Percentiles rank a stretch among this genome's conserved stretches.
Evolutionary conservation across 2,888 invertebrate species (phyloP).

Genomic region (Macaria notata): DNA sequence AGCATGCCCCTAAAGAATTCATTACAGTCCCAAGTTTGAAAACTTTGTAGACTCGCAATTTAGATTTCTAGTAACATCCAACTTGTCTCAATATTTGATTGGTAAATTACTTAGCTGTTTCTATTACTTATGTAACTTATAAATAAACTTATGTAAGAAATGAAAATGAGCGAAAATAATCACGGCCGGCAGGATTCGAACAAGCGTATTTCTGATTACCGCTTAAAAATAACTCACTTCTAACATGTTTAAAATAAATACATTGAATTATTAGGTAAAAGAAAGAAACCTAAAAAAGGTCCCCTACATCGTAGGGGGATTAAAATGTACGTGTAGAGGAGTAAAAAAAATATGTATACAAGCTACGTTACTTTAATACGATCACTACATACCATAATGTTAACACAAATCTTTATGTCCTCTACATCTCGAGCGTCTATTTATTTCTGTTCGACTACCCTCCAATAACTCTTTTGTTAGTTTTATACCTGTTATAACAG

Average conservation of each 20-base stretch:
- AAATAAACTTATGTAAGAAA: no score
- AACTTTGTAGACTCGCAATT: slow-evolving; percentile 15
- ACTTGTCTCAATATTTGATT: slow-evolving; percentile 4
- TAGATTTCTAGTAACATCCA: neutral
- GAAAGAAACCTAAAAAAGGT: no score
- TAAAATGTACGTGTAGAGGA: neutral
- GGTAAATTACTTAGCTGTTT: neutral
- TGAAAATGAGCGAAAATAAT: no score
- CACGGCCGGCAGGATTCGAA: no score
- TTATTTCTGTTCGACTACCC: slow-evolving; percentile 16
- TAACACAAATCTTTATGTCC: slow-evolving; percentile 22
- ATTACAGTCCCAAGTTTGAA: slow-evolving; percentile 1
- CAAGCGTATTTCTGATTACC: no score
- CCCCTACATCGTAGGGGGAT: no score
- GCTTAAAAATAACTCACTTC: no score
- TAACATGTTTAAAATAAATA: no score
- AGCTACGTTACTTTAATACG: slow-evolving; percentile 1
- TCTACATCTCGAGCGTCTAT: slow-evolving; percentile 13
- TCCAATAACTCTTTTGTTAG: slow-evolving; percentile 22
- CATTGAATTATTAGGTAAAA: no score
- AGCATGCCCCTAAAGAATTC: neutral
- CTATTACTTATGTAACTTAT: neutral
- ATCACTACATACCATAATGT: neutral
- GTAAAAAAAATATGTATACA: slow-evolving; percentile 1
- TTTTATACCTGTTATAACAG: slow-evolving; percentile 9